A percentile compares a stretch with the other conserved stretches of the same genome.
phyloP scores from a whole-genome alignment of 2,113 vertebrate genomes.

The Seriola dumerili region DNA sequence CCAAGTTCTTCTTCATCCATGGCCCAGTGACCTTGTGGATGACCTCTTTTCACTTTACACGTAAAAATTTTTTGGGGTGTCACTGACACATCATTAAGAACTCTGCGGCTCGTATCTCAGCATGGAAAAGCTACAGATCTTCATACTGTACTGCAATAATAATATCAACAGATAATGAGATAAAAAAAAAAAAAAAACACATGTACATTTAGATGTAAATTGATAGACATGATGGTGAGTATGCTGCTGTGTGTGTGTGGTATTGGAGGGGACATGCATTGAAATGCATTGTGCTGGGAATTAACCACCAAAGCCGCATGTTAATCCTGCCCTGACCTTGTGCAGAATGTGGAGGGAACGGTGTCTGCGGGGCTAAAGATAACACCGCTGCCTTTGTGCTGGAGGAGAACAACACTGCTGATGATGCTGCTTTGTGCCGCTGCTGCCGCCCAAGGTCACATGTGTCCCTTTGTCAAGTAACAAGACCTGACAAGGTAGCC shows the following conservation, averaged over 20 bases:
- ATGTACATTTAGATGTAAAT: conserved; percentile 6
- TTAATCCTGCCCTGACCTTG: conserved; percentile 79
- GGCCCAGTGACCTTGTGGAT: conserved; percentile 13
- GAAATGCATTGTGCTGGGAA: conserved; percentile 68
- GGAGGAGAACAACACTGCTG: conserved; percentile 77
- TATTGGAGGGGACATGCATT: conserved; percentile 47
- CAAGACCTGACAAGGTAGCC: conserved; percentile 68
- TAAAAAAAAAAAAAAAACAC: background rate
- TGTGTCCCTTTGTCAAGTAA: conserved; percentile 71
- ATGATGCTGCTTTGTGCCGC: conserved; percentile 74
- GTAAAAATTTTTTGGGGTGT: background rate
- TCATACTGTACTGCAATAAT: background rate
- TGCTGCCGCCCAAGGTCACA: conserved; percentile 63
- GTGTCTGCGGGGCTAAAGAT: conserved; percentile 77
- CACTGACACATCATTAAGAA: background rate
- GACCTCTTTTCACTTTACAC: conserved; percentile 24
- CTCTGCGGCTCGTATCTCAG: background rate
- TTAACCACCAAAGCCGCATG: conserved; percentile 70
- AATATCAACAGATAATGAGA: background rate
- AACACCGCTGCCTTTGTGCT: conserved; percentile 75
- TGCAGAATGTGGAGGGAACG: conserved; percentile 67
- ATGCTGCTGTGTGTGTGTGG: conserved; percentile 20
- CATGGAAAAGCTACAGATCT: background rate
- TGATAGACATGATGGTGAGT: background rate
- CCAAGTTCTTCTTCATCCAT: conserved; percentile 26